phyloP scores from a whole-genome alignment of 2,888 invertebrate genomes.

The Furcula furcula region DNA sequence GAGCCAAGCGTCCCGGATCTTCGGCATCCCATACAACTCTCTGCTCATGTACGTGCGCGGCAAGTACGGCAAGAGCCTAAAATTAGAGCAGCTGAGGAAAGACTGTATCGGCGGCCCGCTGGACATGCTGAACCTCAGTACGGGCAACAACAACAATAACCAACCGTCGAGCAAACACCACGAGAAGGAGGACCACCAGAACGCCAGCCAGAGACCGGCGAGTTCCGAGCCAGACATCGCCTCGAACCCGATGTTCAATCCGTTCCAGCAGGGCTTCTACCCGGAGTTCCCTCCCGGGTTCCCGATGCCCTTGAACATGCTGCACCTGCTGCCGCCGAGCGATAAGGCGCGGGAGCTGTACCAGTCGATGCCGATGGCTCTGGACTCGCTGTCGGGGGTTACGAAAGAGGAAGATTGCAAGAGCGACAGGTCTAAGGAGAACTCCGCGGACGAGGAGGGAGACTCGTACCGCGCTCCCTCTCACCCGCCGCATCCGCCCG shows the following conservation, averaged over 20 bases:
- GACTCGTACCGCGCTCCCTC: conserved; percentile 76
- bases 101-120: conserved; percentile 93
- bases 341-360: conserved; percentile 87
- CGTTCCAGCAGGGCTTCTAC: conserved; percentile 90
- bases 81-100: conserved; percentile 92
- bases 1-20: conserved; percentile 94
- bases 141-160: conserved; percentile 83
- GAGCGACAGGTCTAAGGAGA: conserved; percentile 84
- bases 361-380: conserved; percentile 78
- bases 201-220: conserved; percentile 80
- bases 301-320: conserved; percentile 92
- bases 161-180: conserved; percentile 78
- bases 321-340: conserved; percentile 90
- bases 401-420: conserved; percentile 85
- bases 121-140: conserved; percentile 85
- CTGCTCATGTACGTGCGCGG: conserved; percentile 95
- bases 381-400: conserved; percentile 77
- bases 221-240: conserved; percentile 86
- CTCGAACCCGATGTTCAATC: conserved; percentile 87
- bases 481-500: conserved; percentile 81
- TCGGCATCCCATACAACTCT: conserved; percentile 96
- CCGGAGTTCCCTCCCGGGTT: conserved; percentile 91
- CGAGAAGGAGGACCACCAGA: conserved; percentile 77
- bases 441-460: conserved; percentile 82
- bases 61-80: conserved; percentile 95